Percentiles rank a stretch among this genome's conserved stretches.
phyloP scores from a whole-genome alignment of 2,888 invertebrate species.

The Nycteola revayana region DNA sequence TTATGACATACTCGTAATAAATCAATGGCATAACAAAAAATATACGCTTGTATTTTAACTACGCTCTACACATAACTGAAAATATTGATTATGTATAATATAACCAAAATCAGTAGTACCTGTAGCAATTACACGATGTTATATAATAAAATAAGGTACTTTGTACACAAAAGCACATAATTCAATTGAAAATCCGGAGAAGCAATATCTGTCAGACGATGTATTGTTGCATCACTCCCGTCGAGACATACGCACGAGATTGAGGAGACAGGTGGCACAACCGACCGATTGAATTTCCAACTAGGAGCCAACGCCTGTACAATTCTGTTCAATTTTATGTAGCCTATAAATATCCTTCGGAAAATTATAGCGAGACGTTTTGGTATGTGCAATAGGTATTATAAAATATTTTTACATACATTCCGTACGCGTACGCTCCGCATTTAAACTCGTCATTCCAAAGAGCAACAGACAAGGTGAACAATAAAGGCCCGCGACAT shows the following conservation, averaged over 20 bases:
- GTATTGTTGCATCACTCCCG: conserved; percentile 19
- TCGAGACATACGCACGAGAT: conserved; percentile 8
- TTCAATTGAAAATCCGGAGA: too few species aligned
- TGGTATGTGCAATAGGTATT: conserved; percentile 27
- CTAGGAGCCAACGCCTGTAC: conserved; percentile 10
- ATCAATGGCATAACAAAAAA: too few species aligned
- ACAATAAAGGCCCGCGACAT: conserved; percentile 77
- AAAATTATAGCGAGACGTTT: conserved; percentile 21
- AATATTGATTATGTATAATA: too few species aligned
- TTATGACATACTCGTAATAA: too few species aligned
- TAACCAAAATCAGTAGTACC: too few species aligned
- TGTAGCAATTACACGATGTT: too few species aligned
- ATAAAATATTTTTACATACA: conserved; percentile 45
- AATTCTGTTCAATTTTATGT: conserved; percentile 15
- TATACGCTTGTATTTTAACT: too few species aligned
- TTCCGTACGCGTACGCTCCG: conserved; percentile 62
- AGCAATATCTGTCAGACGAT: not conserved
- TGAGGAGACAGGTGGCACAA: conserved; percentile 17
- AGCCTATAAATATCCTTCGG: conserved; percentile 7
- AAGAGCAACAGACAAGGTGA: conserved; percentile 49
- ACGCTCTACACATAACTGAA: too few species aligned
- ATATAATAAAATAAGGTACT: too few species aligned
- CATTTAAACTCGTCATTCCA: conserved; percentile 68
- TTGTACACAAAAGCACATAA: too few species aligned
- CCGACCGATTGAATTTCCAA: conserved; percentile 4